Evolutionary conservation across 1,140 invertebrate genomes (phyloP).

Genomic region (Ericerus pela): DNA sequence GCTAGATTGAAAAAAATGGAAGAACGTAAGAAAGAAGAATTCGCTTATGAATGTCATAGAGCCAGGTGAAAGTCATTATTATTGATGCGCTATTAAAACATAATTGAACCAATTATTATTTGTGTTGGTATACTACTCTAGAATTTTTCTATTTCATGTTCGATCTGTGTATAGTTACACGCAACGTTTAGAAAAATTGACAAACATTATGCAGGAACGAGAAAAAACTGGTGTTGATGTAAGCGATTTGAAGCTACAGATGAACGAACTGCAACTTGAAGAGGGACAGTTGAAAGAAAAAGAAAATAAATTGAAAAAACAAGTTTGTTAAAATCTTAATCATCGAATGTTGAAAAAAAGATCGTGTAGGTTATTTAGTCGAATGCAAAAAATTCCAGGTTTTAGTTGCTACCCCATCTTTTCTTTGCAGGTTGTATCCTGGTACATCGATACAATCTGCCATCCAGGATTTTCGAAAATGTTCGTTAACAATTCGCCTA

Average conservation of each 20-base stretch:
- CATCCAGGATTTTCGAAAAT: not conserved
- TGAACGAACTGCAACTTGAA: not conserved
- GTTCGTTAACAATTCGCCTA: not conserved
- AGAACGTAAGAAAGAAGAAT: not conserved
- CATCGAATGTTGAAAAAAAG: not conserved
- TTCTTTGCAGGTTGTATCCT: not conserved
- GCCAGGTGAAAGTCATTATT: not conserved
- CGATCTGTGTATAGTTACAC: no score
- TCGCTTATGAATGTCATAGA: not conserved
- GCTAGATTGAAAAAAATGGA: not conserved
- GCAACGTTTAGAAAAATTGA: not conserved
- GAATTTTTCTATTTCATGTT: no score
- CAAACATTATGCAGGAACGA: not conserved
- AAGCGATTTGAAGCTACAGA: not conserved
- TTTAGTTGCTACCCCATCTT: no score
- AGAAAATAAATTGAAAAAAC: not conserved
- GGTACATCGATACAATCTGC: slow-evolving; percentile 3
- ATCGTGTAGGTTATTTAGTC: no score
- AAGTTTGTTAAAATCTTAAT: not conserved
- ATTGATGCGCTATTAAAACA: no score
- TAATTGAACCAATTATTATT: no score
- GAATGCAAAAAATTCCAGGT: no score
- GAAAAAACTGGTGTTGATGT: not conserved
- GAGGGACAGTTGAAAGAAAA: not conserved
- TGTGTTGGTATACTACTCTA: no score